Evolutionary conservation across 1,140 invertebrate genomes (phyloP), one percentile per base, ranked within the genome.

Genomic region (Drosophila bipectinata): DNA sequence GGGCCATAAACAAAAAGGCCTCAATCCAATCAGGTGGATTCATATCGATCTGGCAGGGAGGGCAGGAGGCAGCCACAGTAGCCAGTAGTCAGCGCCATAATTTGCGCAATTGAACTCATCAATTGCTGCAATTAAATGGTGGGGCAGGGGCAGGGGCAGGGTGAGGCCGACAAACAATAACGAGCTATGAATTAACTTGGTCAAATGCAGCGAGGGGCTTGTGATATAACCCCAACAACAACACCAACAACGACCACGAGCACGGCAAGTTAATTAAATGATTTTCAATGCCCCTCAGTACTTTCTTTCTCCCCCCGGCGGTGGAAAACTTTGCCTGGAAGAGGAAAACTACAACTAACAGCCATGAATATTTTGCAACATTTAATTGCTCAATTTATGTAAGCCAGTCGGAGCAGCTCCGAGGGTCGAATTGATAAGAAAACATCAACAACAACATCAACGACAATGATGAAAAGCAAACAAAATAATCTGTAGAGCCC

Each of bases 21-120:
- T 18, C 34, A 67, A 67, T 18, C 47, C 63, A 66, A 51, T 66
- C 63, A 51, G 62, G 15, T 32, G 4, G 18, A 49, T 48, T 21
- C 51, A 48, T 56, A 68, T 69, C 26, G 66, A 68, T 48, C 66
- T n/a, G 30, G 30, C 15, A 21, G n/a, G 32, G 18, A 18, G 18
- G 9, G 32, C 32, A 34, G 32, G 32, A 8, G 72, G 41, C 55
- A 57, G 56, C 73, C 59, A 21, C 55, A 8, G 15, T 28, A 34
- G 45, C 56, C 80, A 21, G 77, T 80, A 84, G 80, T 85, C 81
- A 84, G 58, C 77, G 77, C 60, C 69, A 72, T 80, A 85, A 84
- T 84, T 84, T 84, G 81, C 81, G 77, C 81, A 84, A 85, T 85
- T 85, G 81, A 81, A 87, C 81, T 81, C 81, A 85, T 85, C 81